Percentiles rank a stretch among this genome's conserved stretches.
Evolutionary conservation across 1,140 invertebrate genomes (phyloP).

Genomic region (Rhopalosiphum padi): DNA sequence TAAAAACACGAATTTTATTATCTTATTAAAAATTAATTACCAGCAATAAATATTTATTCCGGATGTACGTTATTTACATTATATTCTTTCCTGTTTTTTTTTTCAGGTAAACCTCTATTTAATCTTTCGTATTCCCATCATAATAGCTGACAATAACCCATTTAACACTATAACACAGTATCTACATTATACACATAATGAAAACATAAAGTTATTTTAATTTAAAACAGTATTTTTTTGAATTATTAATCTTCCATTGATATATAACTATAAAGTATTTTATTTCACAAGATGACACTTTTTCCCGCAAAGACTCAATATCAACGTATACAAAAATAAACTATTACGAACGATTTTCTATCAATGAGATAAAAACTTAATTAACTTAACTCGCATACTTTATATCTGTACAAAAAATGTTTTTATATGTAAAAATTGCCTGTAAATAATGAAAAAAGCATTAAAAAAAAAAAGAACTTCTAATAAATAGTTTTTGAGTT

Average conservation of each 20-base stretch:
- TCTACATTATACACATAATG: too few species aligned
- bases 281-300: neutral
- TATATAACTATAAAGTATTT: too few species aligned
- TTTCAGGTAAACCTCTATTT: neutral
- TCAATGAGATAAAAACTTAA: too few species aligned
- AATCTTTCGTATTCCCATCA: neutral
- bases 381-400: too few species aligned
- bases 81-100: neutral
- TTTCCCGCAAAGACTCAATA: neutral
- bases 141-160: neutral
- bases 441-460: too few species aligned
- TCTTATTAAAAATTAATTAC: slow-evolving; percentile 43
- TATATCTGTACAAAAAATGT: too few species aligned
- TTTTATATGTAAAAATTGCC: too few species aligned
- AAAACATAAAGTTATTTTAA: neutral
- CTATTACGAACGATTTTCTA: too few species aligned
- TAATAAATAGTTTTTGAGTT: too few species aligned
- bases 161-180: neutral
- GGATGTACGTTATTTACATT: slow-evolving; percentile 6
- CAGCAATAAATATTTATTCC: slow-evolving; percentile 4
- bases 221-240: too few species aligned
- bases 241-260: too few species aligned
- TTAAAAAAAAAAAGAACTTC: too few species aligned
- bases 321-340: neutral
- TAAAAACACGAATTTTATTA: slow-evolving; percentile 18